Evolutionary conservation across 2,113 vertebrate species (phyloP).

Genomic region (Scomber japonicus): DNA sequence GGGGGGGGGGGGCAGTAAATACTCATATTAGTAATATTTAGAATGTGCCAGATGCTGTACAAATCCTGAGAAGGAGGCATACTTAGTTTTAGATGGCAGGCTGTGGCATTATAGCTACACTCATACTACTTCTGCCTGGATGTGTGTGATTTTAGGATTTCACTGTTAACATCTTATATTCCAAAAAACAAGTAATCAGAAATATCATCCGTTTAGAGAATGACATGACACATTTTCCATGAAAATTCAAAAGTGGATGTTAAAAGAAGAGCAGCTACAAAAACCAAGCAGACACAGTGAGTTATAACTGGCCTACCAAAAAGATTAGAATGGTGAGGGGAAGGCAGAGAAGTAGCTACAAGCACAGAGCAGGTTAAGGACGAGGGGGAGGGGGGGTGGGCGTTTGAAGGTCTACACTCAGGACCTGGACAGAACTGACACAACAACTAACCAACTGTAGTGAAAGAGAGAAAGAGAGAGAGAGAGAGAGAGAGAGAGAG

Average conservation of each 20-base stretch:
- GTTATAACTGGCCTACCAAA: slow-evolving; percentile 23
- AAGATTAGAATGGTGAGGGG: slow-evolving; percentile 14
- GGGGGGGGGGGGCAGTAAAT: slow-evolving; percentile 13
- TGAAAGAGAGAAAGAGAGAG: slow-evolving; percentile 9
- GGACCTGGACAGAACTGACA: slow-evolving; percentile 90
- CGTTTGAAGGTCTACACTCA: slow-evolving; percentile 71
- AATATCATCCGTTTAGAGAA: neutral
- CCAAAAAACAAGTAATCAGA: slow-evolving; percentile 1
- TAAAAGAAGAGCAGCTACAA: slow-evolving; percentile 8
- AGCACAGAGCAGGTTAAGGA: slow-evolving; percentile 47
- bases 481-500: slow-evolving; percentile 13
- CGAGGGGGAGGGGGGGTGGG: neutral
- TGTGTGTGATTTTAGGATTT: too few relatives aligned
- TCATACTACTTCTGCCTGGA: slow-evolving; percentile 6
- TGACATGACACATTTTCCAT: slow-evolving; percentile 4
- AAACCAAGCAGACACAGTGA: slow-evolving; percentile 1
- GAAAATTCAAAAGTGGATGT: slow-evolving; percentile 6
- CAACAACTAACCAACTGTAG: slow-evolving; percentile 73
- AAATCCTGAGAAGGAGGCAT: slow-evolving; percentile 85
- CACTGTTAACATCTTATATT: neutral
- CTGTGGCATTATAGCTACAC: slow-evolving; percentile 15
- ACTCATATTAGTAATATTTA: slow-evolving; percentile 82
- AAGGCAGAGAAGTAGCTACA: slow-evolving; percentile 41
- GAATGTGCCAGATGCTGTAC: slow-evolving; percentile 85
- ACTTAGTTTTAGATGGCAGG: slow-evolving; percentile 27